Evolutionary conservation across 2,888 invertebrate genomes (phyloP).

Genomic region (Caenorhabditis japonica): DNA sequence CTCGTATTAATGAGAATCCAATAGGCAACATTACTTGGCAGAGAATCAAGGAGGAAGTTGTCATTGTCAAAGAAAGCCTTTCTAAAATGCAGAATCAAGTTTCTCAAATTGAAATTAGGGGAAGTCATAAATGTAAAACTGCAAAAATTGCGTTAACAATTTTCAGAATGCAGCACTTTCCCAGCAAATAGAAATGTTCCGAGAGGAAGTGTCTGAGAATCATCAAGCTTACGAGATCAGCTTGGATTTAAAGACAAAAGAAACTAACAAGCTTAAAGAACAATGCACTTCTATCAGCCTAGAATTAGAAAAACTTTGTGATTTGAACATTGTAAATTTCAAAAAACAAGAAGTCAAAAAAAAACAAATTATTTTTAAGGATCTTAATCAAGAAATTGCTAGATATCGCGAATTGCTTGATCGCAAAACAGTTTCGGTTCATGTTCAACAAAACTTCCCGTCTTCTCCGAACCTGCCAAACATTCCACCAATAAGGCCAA

Average conservation of each 20-base stretch:
- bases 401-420: slow-evolving; percentile 35
- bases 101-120: slow-evolving; percentile 27
- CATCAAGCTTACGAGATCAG: slow-evolving; percentile 32
- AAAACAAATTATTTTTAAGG: too few relatives aligned
- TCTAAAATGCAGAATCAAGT: slow-evolving; percentile 27
- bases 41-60: slow-evolving; percentile 20
- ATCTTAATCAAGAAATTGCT: slow-evolving; percentile 34
- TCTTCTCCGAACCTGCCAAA: neutral
- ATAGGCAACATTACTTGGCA: slow-evolving; percentile 4
- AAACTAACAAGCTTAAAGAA: slow-evolving; percentile 34
- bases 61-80: slow-evolving; percentile 12
- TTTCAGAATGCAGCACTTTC: slow-evolving; percentile 30
- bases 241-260: slow-evolving; percentile 21
- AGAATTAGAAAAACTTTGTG: slow-evolving; percentile 46
- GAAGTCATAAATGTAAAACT: slow-evolving; percentile 8
- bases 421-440: neutral
- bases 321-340: slow-evolving; percentile 45
- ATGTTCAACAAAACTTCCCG: neutral
- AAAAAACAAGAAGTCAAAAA: too few relatives aligned
- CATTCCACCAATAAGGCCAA: too few relatives aligned
- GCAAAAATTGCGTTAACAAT: neutral
- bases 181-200: slow-evolving; percentile 38
- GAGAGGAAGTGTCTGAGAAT: slow-evolving; percentile 30
- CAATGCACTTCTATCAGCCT: slow-evolving; percentile 41
- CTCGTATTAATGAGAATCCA: slow-evolving; percentile 2